A percentile compares a stretch with the other conserved stretches of the same genome.
phyloP scores from a whole-genome alignment of 2,888 invertebrate genomes.

The Emmelina monodactyla region DNA sequence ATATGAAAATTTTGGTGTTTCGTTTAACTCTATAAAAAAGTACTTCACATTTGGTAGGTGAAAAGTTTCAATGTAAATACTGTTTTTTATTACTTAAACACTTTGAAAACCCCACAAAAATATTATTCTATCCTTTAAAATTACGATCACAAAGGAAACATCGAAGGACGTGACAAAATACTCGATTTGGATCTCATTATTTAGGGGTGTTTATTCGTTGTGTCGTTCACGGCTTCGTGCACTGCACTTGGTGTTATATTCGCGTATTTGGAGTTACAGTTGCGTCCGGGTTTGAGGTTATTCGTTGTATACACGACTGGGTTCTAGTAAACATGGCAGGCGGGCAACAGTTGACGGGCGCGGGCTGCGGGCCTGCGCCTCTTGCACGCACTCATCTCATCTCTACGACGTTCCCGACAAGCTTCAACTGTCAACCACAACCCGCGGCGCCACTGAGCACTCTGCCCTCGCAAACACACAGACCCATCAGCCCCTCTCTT shows the following conservation, averaged over 20 bases:
- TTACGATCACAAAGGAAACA: slow-evolving; percentile 4
- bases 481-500: slow-evolving; percentile 17
- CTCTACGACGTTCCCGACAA: slow-evolving; percentile 16
- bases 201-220: slow-evolving; percentile 39
- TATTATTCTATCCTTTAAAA: slow-evolving; percentile 5
- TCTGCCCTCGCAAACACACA: too few species aligned
- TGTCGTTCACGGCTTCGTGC: slow-evolving; percentile 21
- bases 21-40: too few species aligned
- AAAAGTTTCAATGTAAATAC: too few species aligned
- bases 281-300: slow-evolving; percentile 54
- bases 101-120: neutral
- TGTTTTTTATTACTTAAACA: too few species aligned
- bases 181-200: slow-evolving; percentile 15
- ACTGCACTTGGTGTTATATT: slow-evolving; percentile 23
- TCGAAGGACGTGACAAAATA: neutral
- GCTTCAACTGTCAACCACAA: slow-evolving; percentile 13
- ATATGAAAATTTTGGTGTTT: too few species aligned
- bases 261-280: slow-evolving; percentile 30
- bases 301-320: slow-evolving; percentile 57
- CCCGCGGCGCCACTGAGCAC: slow-evolving; percentile 38
- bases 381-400: slow-evolving; percentile 47
- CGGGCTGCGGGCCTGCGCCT: slow-evolving; percentile 56
- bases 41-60: too few species aligned
- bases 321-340: slow-evolving; percentile 63
- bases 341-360: slow-evolving; percentile 62